These are phyloP conservation scores for Drosophila funebris DNA, from an alignment of 1,140 invertebrate species.

Conservation along the genomic window DNA sequence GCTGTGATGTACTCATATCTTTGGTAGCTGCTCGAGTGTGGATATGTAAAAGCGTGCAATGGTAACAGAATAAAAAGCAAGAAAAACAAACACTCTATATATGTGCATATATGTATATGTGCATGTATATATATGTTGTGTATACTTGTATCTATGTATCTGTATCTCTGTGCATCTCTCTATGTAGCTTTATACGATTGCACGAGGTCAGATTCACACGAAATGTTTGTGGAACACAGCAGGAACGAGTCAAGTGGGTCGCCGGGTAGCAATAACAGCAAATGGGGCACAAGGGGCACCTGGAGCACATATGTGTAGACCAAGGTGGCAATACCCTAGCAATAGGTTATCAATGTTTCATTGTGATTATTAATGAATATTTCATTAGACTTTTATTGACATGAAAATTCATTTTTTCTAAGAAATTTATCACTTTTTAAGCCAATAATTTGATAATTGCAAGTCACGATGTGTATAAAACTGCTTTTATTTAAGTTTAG, in stretches of 20 bases:
- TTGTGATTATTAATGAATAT: no score
- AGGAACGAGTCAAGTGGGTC: neutral
- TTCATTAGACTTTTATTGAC: no score
- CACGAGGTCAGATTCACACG: constrained; percentile 38
- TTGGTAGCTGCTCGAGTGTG: neutral
- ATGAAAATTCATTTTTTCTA: no score
- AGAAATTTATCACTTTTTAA: no score
- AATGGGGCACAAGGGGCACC: neutral
- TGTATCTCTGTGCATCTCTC: constrained; percentile 6
- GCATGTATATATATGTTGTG: neutral
- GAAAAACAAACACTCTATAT: neutral
- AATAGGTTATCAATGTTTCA: no score
- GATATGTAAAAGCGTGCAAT: neutral
- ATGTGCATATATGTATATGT: neutral
- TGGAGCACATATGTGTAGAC: neutral
- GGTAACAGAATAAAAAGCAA: constrained; percentile 3
- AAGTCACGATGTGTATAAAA: no score
- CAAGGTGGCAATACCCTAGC: no score
- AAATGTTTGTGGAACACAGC: constrained; percentile 17
- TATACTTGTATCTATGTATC: neutral
- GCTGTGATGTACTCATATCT: neutral
- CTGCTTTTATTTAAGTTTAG: no score
- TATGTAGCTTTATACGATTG: constrained; percentile 17
- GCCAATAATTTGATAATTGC: no score
- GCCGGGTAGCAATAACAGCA: neutral